Evolutionary conservation across 1,140 invertebrate species (phyloP), one percentile per base, ranked within the genome.

Genomic region (Lasioglossum albipes): DNA sequence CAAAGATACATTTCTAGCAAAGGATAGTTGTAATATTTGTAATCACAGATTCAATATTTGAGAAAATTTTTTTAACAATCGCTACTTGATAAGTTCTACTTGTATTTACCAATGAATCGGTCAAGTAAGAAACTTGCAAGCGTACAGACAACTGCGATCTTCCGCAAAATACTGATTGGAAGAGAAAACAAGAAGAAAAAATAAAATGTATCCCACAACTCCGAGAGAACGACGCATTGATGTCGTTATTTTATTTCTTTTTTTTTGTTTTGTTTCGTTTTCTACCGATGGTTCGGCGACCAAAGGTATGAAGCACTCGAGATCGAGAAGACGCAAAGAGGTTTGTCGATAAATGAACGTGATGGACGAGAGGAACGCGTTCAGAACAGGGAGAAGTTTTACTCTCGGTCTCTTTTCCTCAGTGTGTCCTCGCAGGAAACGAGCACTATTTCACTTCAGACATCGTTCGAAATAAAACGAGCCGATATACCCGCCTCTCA

Each of bases 401-500:
- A 57, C 67, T 79, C 77, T 74, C 62, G 27, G 27, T 68, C 49
- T 75, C 81, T 80, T 85, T 27, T 75, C 84, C 75, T 86, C 83
- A 71, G 72, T 87, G 79, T 91, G 82, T 88, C 81, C 88, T 79
- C 84, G 75, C 54, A 78, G 77, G 85, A 85, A 90, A 72, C 75
- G 77, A 77, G 83, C 69, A 83, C 69, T 90, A 79, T 93, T 95
- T 98, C 97, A 99, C 95, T 99, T 99, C 91, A 99, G 95, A 95
- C 98, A 99, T 85, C 97, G 95, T 92, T 99, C 98, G 93, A 99
- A 99, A 92, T 98, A 99, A 87, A 96, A 96, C 83, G 96, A 96
- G 78, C 98, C 98, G 91, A 99, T 96, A 92, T 97, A 97, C 64
- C 98, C 98, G 71, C 98, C 98, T 81, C 97, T 95, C 97, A 99